phyloP scores from a whole-genome alignment of 2,113 vertebrate species.

The Bufo bufo region DNA sequence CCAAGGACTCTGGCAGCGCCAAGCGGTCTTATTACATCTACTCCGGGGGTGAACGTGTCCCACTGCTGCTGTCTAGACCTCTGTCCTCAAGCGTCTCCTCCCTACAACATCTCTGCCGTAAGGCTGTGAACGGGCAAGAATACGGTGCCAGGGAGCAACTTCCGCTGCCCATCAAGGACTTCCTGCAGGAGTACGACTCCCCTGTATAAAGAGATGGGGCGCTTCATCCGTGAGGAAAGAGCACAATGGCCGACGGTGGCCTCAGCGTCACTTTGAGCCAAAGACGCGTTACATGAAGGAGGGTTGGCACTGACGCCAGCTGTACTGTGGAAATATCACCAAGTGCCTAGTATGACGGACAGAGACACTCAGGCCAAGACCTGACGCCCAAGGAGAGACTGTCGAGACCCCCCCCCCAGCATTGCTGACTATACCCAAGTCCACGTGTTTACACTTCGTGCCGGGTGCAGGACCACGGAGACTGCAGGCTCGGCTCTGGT shows the following conservation, averaged over 20 bases:
- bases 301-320: not conserved
- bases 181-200: conserved; percentile 90
- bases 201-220: conserved; percentile 80
- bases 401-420: not conserved
- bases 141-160: conserved; percentile 86
- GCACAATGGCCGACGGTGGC: conserved; percentile 39
- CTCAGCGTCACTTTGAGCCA: not conserved
- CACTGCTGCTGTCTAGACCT: conserved; percentile 86
- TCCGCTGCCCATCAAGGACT: conserved; percentile 87
- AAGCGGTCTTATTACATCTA: conserved; percentile 87
- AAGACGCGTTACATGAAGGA: not conserved
- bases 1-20: conserved; percentile 62
- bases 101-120: conserved; percentile 93
- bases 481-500: conserved; percentile 33
- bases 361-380: conserved; percentile 31
- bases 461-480: conserved; percentile 9
- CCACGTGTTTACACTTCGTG: conserved; percentile 5
- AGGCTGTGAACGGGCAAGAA: conserved; percentile 90
- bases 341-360: conserved; percentile 10
- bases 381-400: conserved; percentile 2
- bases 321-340: not conserved
- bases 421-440: not conserved
- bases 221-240: not conserved
- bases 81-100: conserved; percentile 84
- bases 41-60: conserved; percentile 87